phyloP scores from a whole-genome alignment of 2,888 invertebrate species.

The Lycocerus yunnanus region DNA sequence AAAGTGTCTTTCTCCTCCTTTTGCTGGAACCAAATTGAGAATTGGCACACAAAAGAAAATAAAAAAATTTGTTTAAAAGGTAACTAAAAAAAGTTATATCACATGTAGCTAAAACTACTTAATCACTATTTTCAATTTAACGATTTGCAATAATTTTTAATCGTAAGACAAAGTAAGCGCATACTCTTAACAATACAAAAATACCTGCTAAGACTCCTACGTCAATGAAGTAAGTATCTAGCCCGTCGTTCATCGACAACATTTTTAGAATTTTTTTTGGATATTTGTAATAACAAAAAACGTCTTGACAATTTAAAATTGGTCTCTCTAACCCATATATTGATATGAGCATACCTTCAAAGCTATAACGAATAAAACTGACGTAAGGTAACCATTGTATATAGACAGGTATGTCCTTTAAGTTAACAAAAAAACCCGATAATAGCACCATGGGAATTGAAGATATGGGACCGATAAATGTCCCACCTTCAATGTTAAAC shows the following conservation, averaged over 20 bases:
- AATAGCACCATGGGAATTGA: constrained; percentile 91
- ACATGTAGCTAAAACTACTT: constrained; percentile 24
- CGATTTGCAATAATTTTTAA: constrained; percentile 69
- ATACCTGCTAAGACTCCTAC: constrained; percentile 80
- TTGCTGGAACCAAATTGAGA: neutral
- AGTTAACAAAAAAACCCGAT: constrained; percentile 93
- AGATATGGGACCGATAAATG: constrained; percentile 83
- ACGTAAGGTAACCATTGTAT: constrained; percentile 88
- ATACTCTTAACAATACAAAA: constrained; percentile 76
- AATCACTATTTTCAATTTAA: constrained; percentile 19
- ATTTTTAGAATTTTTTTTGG: constrained; percentile 83
- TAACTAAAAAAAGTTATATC: constrained; percentile 22
- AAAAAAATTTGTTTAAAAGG: neutral
- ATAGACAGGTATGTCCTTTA: constrained; percentile 88
- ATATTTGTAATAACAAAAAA: constrained; percentile 82
- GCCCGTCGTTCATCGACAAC: constrained; percentile 77
- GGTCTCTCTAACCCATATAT: constrained; percentile 88
- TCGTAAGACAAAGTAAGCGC: constrained; percentile 82
- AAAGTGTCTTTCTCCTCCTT: neutral
- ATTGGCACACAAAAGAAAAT: neutral
- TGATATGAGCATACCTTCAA: constrained; percentile 89
- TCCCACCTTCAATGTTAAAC: constrained; percentile 82
- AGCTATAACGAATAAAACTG: constrained; percentile 89
- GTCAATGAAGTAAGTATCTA: constrained; percentile 74
- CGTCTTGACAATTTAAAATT: constrained; percentile 79